Percentiles rank a stretch among this genome's conserved stretches.
Conservation (phyloP, 2,888 invertebrate species). For the Parelbella ahira region DNA sequence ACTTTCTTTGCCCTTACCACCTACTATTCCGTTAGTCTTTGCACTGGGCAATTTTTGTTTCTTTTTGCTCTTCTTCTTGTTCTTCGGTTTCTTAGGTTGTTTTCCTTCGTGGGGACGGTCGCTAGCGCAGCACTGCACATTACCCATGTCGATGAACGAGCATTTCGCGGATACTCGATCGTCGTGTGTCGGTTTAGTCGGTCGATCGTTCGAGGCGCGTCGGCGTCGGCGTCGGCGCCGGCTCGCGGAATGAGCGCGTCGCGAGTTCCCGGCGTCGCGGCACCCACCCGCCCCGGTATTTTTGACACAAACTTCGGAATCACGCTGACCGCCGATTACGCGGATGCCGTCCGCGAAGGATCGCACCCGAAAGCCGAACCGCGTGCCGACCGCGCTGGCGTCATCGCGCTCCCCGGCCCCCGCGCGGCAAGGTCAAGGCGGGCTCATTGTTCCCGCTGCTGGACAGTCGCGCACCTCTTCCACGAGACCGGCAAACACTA, state of each 20-base stretch:
- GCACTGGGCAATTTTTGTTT: constrained; percentile 42
- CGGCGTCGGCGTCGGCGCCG: constrained; percentile 79
- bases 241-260: constrained; percentile 71
- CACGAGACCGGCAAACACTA: constrained; percentile 38
- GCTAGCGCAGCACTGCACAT: constrained; percentile 79
- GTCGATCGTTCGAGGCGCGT: constrained; percentile 77
- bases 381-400: constrained; percentile 71
- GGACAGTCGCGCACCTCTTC: constrained; percentile 44
- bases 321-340: constrained; percentile 75
- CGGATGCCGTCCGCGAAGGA: constrained; percentile 77
- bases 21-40: constrained; percentile 61
- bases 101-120: constrained; percentile 67
- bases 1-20: constrained; percentile 55
- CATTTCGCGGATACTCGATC: constrained; percentile 72
- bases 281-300: constrained; percentile 70
- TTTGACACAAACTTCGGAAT: constrained; percentile 65
- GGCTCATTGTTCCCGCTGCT: constrained; percentile 66
- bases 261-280: constrained; percentile 57
- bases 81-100: constrained; percentile 58
- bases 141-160: constrained; percentile 75
- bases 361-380: constrained; percentile 78
- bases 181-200: constrained; percentile 72
- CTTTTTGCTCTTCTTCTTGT: constrained; percentile 47
- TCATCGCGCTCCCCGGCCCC: constrained; percentile 70
- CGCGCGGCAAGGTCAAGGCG: constrained; percentile 77